Base-by-base conservation (phyloP, 1,140 invertebrate species). In the Microplitis demolitor region DNA sequence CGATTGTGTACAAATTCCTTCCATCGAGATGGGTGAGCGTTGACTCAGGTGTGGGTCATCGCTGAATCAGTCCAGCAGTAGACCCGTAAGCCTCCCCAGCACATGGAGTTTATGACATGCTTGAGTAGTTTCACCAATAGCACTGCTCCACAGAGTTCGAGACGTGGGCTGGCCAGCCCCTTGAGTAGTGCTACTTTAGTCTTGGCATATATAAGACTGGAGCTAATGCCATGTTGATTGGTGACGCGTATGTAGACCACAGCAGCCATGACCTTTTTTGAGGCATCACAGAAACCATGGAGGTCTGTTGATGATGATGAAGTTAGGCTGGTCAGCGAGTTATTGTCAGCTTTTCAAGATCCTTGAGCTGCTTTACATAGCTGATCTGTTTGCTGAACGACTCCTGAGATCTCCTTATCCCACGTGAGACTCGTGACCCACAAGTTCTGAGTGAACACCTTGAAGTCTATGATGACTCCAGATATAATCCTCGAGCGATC, bases 381-480 rank as follows among this genome's bases (percentile, higher is more conserved):
- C 60, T n/a, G 0, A 4, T 16, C 66, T 71, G 76, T 61, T 33
- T 37, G 8, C 63, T 14, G 9, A 9, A 50, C 3, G 74, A 11
- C 8, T 76, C 56, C 6, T 14, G 37, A 4, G 75, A 53, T 13
- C 0, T 3, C 34, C n/a, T 76, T 61, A 62, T 87, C 84, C 84
- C 84, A 86, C 2, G 76, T 75, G 3, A 78, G 13, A 11, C 74
- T 56, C 13, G 34, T 2, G 33, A 64, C 58, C 79, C 83, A 80
- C 0, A 85, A 6, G 6, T 79, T 70, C 73, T 87, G 83, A 39
- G 85, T 76, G 1, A 85, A 62, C 3, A 84, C 77, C 69, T 0
- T 24, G 24, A 66, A 72, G 3, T 11, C 37, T 3, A 77, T 54
- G 1, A 74, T 56, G 24, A 24, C 24, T 24, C 1, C 24, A 24